phyloP scores from a whole-genome alignment of 2,797 vertebrate genomes.

The Sebastes jordani region DNA sequence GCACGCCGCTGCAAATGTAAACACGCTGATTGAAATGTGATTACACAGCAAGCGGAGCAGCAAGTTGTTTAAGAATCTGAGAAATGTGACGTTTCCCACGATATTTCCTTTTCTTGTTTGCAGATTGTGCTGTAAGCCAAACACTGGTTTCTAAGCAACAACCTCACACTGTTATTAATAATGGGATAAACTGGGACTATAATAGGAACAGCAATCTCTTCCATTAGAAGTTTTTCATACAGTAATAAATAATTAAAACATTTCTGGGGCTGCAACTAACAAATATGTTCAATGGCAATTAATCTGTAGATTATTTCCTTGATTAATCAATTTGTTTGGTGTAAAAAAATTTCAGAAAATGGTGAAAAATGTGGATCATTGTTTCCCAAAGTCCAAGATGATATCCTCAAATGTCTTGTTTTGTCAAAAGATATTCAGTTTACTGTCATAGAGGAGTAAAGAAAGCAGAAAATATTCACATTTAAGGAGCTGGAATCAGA shows the following conservation, averaged over 20 bases:
- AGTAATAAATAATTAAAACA: background rate
- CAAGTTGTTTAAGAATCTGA: slow-evolving; percentile 32
- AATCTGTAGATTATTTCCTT: no score
- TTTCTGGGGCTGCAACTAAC: background rate
- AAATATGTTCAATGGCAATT: background rate
- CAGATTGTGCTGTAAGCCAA: background rate
- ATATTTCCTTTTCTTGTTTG: background rate
- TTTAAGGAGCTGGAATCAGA: no score
- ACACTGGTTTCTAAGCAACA: slow-evolving; percentile 29
- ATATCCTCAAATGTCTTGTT: no score
- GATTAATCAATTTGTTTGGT: no score
- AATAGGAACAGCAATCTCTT: background rate
- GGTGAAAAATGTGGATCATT: no score
- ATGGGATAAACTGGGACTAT: background rate
- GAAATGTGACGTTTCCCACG: slow-evolving; percentile 21
- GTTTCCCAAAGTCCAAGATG: no score
- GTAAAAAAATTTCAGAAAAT: no score
- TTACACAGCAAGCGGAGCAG: slow-evolving; percentile 53
- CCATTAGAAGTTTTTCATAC: background rate
- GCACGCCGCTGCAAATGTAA: slow-evolving; percentile 21
- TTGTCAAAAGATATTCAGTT: no score
- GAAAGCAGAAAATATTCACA: no score
- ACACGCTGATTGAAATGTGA: slow-evolving; percentile 51
- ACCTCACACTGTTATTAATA: background rate
- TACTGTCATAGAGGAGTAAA: no score